Percentiles rank a stretch among this genome's conserved stretches.
Conservation (phyloP, 2,888 invertebrate species). For the Drosophila austrosaltans region DNA sequence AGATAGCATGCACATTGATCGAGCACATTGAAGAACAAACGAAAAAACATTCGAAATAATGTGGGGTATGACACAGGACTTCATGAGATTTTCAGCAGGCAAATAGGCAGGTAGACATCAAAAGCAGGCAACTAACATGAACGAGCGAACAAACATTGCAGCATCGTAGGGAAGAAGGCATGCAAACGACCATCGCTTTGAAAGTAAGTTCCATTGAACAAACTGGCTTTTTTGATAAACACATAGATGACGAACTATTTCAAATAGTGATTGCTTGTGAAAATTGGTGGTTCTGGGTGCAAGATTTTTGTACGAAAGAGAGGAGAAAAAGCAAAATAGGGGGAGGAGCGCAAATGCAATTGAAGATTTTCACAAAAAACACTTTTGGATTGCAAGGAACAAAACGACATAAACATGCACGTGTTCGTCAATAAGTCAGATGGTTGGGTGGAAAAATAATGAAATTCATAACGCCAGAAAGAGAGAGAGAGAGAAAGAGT, state of each 20-base stretch:
- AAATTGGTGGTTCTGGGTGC: conserved; percentile 59
- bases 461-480: conserved; percentile 47
- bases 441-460: conserved; percentile 40
- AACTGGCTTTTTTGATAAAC: conserved; percentile 35
- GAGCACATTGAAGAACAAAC: conserved; percentile 46
- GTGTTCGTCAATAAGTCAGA: conserved; percentile 46
- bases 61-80: conserved; percentile 45
- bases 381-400: conserved; percentile 57
- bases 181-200: conserved; percentile 36
- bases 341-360: conserved; percentile 44
- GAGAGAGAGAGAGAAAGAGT: conserved; percentile 12
- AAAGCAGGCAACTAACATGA: conserved; percentile 72
- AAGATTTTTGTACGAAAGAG: conserved; percentile 52
- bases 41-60: conserved; percentile 56
- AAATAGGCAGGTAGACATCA: conserved; percentile 58
- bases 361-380: conserved; percentile 47
- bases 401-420: conserved; percentile 60
- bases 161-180: conserved; percentile 29
- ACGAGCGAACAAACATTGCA: conserved; percentile 43
- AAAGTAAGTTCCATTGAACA: conserved; percentile 22
- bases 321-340: conserved; percentile 54
- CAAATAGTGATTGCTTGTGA: conserved; percentile 43
- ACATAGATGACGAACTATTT: conserved; percentile 42
- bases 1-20: conserved; percentile 60
- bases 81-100: conserved; percentile 66